Evolutionary conservation across 2,797 vertebrate species (phyloP).

Genomic region (Pangasius mekongensis): DNA sequence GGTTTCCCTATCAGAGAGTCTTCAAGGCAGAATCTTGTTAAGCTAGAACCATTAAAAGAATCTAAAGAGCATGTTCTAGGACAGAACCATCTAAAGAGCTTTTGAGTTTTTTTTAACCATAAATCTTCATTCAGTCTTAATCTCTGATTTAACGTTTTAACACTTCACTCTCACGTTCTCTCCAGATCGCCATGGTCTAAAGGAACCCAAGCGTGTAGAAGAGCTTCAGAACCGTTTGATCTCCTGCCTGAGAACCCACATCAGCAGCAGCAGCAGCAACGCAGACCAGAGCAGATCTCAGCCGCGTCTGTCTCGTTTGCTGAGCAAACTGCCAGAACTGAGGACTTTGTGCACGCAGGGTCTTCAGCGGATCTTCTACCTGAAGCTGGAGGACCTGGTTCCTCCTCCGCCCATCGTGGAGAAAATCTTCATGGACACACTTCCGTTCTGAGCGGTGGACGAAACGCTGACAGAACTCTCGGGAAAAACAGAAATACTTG

Average conservation of each 20-base stretch:
- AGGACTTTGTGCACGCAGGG: constrained; percentile 94
- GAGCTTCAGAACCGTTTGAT: constrained; percentile 92
- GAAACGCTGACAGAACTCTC: not conserved
- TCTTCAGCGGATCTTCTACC: constrained; percentile 94
- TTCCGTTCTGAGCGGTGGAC: constrained; percentile 83
- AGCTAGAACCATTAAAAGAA: not conserved
- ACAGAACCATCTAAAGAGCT: not conserved
- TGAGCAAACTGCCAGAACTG: constrained; percentile 92
- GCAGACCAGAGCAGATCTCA: constrained; percentile 77
- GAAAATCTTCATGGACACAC: constrained; percentile 94
- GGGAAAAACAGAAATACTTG: not conserved
- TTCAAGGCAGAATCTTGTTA: not conserved
- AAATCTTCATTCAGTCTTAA: not conserved
- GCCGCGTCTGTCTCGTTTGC: constrained; percentile 86
- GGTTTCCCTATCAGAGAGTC: not conserved
- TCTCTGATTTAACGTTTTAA: not conserved
- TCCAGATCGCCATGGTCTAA: constrained; percentile 91
- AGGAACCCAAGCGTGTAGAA: constrained; percentile 89
- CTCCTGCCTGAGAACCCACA: constrained; percentile 88
- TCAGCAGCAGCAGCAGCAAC: constrained; percentile 60
- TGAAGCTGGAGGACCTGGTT: constrained; percentile 93
- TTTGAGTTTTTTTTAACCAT: not conserved
- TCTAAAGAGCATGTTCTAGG: not conserved
- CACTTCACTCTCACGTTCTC: constrained; percentile 12
- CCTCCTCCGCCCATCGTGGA: constrained; percentile 93